phyloP scores from a whole-genome alignment of 2,113 vertebrate species.

The Pygathrix nemaeus region DNA sequence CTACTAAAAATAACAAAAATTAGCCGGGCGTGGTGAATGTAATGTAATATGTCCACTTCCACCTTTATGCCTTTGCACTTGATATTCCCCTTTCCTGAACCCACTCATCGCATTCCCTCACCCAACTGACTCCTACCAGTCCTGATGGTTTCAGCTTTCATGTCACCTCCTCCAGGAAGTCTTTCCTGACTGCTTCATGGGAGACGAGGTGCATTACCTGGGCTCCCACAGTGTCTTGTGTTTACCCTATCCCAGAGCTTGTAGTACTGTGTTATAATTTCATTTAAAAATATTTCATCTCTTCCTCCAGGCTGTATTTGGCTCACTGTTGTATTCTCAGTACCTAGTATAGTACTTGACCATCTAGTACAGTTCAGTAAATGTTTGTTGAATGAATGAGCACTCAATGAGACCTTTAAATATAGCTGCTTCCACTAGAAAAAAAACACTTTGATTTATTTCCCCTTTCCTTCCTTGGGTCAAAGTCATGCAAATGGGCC shows the following conservation, averaged over 20 bases:
- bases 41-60: background rate
- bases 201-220: background rate
- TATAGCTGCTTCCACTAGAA: background rate
- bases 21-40: too few species aligned
- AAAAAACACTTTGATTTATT: background rate
- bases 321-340: background rate
- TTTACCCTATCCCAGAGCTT: background rate
- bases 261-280: background rate
- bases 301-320: background rate
- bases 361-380: background rate
- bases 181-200: background rate
- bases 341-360: background rate
- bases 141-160: background rate
- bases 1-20: too few species aligned
- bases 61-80: background rate
- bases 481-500: background rate
- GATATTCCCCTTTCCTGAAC: background rate
- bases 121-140: background rate
- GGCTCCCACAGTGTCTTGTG: background rate
- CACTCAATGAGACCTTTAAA: background rate
- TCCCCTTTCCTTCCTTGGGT: background rate
- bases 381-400: slow-evolving; percentile 9
- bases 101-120: background rate
- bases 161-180: background rate
- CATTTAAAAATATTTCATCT: background rate